Percentiles rank a stretch among this genome's conserved stretches.
Conservation (phyloP, 2,888 invertebrate genomes). For the Agrilus mali region DNA sequence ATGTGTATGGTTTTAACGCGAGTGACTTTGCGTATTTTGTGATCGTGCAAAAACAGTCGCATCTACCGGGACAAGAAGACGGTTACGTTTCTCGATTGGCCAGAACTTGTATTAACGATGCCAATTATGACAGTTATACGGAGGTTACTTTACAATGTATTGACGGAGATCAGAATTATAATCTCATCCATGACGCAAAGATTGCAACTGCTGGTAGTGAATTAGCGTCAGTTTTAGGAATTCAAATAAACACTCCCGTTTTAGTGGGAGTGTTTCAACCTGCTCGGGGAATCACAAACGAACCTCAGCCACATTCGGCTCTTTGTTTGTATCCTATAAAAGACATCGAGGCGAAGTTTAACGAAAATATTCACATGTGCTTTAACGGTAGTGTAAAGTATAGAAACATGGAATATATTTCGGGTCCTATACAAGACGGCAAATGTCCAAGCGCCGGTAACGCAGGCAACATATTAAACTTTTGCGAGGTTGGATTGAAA, state of each 20-base stretch:
- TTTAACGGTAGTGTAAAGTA: conserved; percentile 90
- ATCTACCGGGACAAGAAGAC: conserved; percentile 78
- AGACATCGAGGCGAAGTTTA: conserved; percentile 85
- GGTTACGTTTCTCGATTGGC: conserved; percentile 85
- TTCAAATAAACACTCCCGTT: conserved; percentile 66
- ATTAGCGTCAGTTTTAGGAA: conserved; percentile 68
- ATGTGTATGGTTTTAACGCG: conserved; percentile 92
- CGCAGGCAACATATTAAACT: conserved; percentile 81
- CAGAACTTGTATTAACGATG: conserved; percentile 87
- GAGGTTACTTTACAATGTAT: conserved; percentile 88
- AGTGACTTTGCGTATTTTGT: conserved; percentile 94
- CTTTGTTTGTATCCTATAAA: conserved; percentile 86
- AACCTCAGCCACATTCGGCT: conserved; percentile 72
- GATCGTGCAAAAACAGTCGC: conserved; percentile 86
- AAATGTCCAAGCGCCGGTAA: conserved; percentile 81
- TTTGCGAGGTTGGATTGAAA: conserved; percentile 85
- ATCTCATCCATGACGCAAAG: conserved; percentile 87
- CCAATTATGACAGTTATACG: conserved; percentile 92
- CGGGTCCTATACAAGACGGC: conserved; percentile 81
- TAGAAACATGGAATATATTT: conserved; percentile 84
- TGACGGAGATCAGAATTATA: conserved; percentile 61
- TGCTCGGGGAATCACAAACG: conserved; percentile 77
- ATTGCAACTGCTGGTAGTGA: conserved; percentile 75
- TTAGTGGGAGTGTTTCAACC: conserved; percentile 83
- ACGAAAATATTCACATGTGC: conserved; percentile 94